Percentiles rank a stretch among this genome's conserved stretches.
Conservation (phyloP, 2,113 vertebrate genomes). For the Limnothrissa miodon region DNA sequence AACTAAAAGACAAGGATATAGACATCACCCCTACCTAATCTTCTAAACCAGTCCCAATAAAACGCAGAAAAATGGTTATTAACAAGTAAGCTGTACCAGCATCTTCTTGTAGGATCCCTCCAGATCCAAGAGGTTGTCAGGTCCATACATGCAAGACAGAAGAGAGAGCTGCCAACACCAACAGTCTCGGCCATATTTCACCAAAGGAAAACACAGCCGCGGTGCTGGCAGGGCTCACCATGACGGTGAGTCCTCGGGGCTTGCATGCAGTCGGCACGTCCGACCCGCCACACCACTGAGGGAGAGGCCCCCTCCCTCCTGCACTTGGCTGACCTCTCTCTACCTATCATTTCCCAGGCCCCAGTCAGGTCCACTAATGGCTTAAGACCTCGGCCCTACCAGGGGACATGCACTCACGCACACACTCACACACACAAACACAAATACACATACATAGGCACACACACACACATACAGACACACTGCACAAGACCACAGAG, state of each 20-base stretch:
- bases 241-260: constrained; percentile 16
- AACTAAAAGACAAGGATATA: constrained; percentile 8
- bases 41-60: background rate
- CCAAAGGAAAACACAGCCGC: constrained; percentile 1
- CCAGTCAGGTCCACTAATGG: constrained; percentile 35
- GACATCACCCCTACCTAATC: background rate
- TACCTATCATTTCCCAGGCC: constrained; percentile 43
- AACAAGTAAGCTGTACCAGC: background rate
- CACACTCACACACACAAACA: background rate
- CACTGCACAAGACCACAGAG: background rate
- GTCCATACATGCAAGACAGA: constrained; percentile 17
- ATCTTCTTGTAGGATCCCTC: background rate
- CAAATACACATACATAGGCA: no score
- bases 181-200: constrained; percentile 34
- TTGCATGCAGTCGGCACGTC: constrained; percentile 27
- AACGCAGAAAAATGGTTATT: background rate
- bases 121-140: constrained; percentile 34
- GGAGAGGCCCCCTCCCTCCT: constrained; percentile 37
- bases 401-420: background rate
- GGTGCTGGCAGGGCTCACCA: constrained; percentile 19
- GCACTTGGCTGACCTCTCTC: constrained; percentile 60
- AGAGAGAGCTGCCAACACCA: constrained; percentile 30
- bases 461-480: no score
- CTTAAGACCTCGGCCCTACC: background rate
- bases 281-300: constrained; percentile 37